Conservation (phyloP, 2,113 vertebrate species). For the Oriolus oriolus region DNA sequence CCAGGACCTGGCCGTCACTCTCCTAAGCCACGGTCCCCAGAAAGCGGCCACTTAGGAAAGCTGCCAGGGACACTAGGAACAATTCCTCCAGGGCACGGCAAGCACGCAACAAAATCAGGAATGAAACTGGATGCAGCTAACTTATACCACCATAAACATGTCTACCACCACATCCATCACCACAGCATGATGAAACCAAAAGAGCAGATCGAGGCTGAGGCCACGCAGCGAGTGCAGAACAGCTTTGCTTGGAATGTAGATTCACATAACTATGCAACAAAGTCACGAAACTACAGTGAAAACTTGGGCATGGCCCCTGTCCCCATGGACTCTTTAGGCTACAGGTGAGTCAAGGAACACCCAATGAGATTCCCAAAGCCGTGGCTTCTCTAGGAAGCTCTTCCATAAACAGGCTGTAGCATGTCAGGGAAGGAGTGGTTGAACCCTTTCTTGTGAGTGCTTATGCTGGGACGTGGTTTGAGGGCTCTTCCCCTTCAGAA, state of each 20-base stretch:
- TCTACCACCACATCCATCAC: slow-evolving; percentile 86
- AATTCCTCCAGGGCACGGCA: slow-evolving; percentile 71
- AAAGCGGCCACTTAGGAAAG: slow-evolving; percentile 72
- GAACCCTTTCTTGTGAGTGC: not conserved
- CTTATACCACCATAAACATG: slow-evolving; percentile 84
- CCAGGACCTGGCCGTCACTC: slow-evolving; percentile 86
- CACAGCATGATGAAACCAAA: slow-evolving; percentile 76
- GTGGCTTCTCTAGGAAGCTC: not conserved
- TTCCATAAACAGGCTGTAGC: not conserved
- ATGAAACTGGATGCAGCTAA: slow-evolving; percentile 77
- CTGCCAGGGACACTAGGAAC: slow-evolving; percentile 60
- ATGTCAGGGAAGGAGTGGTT: not conserved
- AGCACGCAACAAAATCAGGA: slow-evolving; percentile 76
- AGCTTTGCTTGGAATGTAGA: slow-evolving; percentile 80
- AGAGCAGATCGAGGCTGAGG: slow-evolving; percentile 82
- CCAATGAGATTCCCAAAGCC: not conserved
- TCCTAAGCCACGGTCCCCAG: slow-evolving; percentile 86
- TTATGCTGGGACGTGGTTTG: not conserved
- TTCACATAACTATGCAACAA: slow-evolving; percentile 77
- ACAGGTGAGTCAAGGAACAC: slow-evolving; percentile 74
- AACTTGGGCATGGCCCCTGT: slow-evolving; percentile 63
- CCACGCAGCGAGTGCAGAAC: slow-evolving; percentile 70
- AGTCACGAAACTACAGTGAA: slow-evolving; percentile 84
- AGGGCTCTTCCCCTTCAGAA: not conserved
- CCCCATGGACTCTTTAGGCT: slow-evolving; percentile 78